A percentile compares a stretch with the other conserved stretches of the same genome.
phyloP scores from a whole-genome alignment of 2,888 invertebrate genomes.

The Hirtodrosophila duncani region DNA sequence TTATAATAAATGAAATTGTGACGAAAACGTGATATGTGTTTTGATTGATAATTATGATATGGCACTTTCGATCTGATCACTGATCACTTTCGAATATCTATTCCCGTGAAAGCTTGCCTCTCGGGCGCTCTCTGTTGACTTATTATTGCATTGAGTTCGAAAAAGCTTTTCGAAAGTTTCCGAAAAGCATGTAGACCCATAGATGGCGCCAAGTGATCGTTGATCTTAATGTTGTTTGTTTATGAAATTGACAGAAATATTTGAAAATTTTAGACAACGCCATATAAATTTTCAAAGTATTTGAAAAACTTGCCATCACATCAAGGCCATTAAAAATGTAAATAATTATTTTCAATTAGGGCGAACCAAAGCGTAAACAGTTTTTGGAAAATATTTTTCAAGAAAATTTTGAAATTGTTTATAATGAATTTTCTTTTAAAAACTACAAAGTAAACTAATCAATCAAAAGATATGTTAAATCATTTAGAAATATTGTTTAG shows the following conservation, averaged over 20 bases:
- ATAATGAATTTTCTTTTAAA: not conserved
- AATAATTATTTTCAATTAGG: too few relatives aligned
- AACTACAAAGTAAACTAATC: too few relatives aligned
- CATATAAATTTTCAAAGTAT: not conserved
- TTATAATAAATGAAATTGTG: constrained; percentile 50
- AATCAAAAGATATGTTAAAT: too few relatives aligned
- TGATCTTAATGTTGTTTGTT: not conserved
- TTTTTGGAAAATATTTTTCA: not conserved
- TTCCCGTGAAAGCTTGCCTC: constrained; percentile 3
- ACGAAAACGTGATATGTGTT: constrained; percentile 26
- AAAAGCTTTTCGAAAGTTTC: constrained; percentile 60
- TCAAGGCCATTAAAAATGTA: too few relatives aligned
- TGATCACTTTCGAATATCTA: not conserved
- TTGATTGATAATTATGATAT: not conserved
- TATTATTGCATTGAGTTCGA: constrained; percentile 23
- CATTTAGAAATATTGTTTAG: too few relatives aligned
- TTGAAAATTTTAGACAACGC: not conserved
- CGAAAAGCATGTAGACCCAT: not conserved
- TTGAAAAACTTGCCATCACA: too few relatives aligned
- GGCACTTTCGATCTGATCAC: not conserved
- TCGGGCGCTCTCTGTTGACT: constrained; percentile 41
- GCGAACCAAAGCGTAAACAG: too few relatives aligned
- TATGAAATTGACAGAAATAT: not conserved
- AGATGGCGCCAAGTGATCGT: constrained; percentile 51
- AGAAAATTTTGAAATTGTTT: not conserved